Percentiles rank a stretch among this genome's conserved stretches.
These are phyloP conservation scores for Limnothrissa miodon DNA, from an alignment of 2,113 vertebrate species.

Conservation along the genomic window DNA sequence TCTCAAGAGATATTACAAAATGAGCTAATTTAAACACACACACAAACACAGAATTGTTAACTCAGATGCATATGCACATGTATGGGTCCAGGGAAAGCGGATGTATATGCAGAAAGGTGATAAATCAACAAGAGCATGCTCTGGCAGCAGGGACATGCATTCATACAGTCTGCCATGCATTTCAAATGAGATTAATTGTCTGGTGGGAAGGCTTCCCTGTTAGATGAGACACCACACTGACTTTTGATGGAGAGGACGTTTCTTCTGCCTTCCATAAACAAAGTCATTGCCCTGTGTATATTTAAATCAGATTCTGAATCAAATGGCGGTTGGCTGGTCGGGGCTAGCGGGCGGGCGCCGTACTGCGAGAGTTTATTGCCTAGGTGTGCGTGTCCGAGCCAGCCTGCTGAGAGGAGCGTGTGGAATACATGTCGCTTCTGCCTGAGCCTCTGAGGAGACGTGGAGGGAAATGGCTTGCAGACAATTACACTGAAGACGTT, in stretches of 20 bases:
- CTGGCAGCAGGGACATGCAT: constrained; percentile 27
- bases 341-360: not conserved
- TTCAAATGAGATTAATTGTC: constrained; percentile 49
- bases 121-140: constrained; percentile 45
- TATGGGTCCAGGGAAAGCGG: constrained; percentile 29
- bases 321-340: constrained; percentile 4
- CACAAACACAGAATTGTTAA: constrained; percentile 29
- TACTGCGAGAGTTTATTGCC: constrained; percentile 39
- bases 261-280: constrained; percentile 36
- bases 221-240: constrained; percentile 30
- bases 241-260: constrained; percentile 34
- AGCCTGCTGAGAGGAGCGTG: constrained; percentile 31
- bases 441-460: not conserved
- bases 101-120: constrained; percentile 37
- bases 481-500: not conserved
- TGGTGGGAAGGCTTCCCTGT: constrained; percentile 36
- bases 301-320: constrained; percentile 44
- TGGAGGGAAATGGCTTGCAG: not conserved
- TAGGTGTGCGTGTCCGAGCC: constrained; percentile 13
- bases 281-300: constrained; percentile 35
- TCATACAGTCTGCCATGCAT: constrained; percentile 28
- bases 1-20: not conserved
- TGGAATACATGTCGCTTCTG: not conserved
- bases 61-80: constrained; percentile 23
- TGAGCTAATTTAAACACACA: constrained; percentile 10